Percentiles rank a stretch among this genome's conserved stretches.
Evolutionary conservation across 1,140 invertebrate genomes (phyloP).

Genomic region (Neodiprion lecontei): DNA sequence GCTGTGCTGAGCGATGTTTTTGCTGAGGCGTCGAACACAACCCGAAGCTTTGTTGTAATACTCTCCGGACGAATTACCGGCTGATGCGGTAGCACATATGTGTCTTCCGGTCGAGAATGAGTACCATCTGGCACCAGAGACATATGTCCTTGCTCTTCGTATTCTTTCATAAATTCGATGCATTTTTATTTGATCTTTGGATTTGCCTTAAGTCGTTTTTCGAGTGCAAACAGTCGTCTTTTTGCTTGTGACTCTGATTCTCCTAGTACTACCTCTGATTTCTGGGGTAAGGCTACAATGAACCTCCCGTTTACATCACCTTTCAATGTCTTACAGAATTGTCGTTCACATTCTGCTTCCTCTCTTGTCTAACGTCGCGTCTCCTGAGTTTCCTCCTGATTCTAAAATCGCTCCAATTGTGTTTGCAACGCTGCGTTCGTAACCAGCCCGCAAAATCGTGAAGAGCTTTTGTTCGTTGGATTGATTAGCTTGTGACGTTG

Average conservation of each 20-base stretch:
- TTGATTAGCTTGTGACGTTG: no score
- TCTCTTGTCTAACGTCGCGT: neutral
- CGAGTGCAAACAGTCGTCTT: slow-evolving; percentile 23
- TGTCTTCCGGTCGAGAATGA: slow-evolving; percentile 2
- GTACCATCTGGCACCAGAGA: neutral
- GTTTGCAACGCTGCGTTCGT: neutral
- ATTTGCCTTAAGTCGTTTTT: slow-evolving; percentile 27
- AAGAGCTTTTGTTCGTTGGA: slow-evolving; percentile 1
- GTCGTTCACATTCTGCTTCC: slow-evolving; percentile 24
- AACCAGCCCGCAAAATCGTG: slow-evolving; percentile 14
- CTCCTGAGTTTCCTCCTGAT: slow-evolving; percentile 29
- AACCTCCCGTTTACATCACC: slow-evolving; percentile 25
- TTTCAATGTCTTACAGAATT: slow-evolving; percentile 17
- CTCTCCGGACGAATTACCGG: slow-evolving; percentile 28
- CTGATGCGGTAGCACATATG: neutral
- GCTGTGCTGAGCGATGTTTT: slow-evolving; percentile 3
- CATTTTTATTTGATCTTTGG: slow-evolving; percentile 37
- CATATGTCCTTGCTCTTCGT: neutral
- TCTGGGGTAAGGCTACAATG: slow-evolving; percentile 25
- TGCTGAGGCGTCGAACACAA: slow-evolving; percentile 32
- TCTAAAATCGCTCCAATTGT: slow-evolving; percentile 36
- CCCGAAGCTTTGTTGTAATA: slow-evolving; percentile 31
- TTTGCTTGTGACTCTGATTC: slow-evolving; percentile 22
- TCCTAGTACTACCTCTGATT: slow-evolving; percentile 14
- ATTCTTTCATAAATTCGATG: slow-evolving; percentile 45